phyloP scores from a whole-genome alignment of 1,140 invertebrate genomes.

The Papilio dardanus region DNA sequence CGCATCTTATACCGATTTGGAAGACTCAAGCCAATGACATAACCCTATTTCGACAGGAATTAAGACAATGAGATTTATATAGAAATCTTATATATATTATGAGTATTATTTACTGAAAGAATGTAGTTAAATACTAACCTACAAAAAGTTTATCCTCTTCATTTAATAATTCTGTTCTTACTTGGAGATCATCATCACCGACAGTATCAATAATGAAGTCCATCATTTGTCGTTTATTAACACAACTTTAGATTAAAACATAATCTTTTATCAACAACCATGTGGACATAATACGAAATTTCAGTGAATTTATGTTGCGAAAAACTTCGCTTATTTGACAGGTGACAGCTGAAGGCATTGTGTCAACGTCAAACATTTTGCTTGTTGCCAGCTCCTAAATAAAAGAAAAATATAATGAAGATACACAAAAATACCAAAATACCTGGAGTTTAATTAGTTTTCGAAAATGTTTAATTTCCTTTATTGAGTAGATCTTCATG shows the following conservation, averaged over 20 bases:
- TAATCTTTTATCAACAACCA: slow-evolving; percentile 25
- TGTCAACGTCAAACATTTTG: neutral
- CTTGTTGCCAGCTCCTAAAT: neutral
- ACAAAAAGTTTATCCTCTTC: slow-evolving; percentile 62
- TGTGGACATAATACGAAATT: neutral
- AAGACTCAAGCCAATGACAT: no score
- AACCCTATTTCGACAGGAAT: neutral
- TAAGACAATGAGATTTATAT: neutral
- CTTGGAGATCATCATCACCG: slow-evolving; percentile 64
- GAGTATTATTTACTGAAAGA: no score
- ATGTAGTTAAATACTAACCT: slow-evolving; percentile 59
- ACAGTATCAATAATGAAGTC: slow-evolving; percentile 73
- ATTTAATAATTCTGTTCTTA: slow-evolving; percentile 59
- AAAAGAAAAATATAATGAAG: no score
- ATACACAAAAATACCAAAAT: no score
- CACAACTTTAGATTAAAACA: neutral
- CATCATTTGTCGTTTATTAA: slow-evolving; percentile 49
- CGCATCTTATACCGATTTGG: no score
- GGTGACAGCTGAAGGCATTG: neutral
- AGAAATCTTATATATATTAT: neutral
- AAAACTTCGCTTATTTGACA: neutral
- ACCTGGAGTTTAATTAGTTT: no score
- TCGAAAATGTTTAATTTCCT: no score
- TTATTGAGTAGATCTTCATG: no score
- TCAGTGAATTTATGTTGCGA: no score